Conservation (phyloP, 2,113 vertebrate genomes). For the Paracyprichromis sp. region DNA sequence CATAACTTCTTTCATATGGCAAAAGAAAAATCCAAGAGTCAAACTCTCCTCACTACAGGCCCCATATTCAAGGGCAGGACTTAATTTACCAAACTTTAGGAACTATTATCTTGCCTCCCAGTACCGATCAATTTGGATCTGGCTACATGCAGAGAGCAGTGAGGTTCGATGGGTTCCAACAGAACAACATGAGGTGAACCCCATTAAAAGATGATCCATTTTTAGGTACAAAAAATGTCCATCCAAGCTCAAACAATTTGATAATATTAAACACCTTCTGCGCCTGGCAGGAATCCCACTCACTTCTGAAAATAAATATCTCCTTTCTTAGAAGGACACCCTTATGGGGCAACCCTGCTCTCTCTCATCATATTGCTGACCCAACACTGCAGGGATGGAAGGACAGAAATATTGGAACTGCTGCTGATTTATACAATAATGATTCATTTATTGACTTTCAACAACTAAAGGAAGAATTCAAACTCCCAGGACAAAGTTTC, state of each 20-base stretch:
- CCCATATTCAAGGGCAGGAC: rapidly evolving
- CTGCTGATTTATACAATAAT: not conserved
- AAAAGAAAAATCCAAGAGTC: not conserved
- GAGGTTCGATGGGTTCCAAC: too few relatives aligned
- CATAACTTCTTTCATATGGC: rapidly evolving
- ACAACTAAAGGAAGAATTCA: rapidly evolving
- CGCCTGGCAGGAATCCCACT: rapidly evolving
- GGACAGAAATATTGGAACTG: rapidly evolving
- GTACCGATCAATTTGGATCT: too few relatives aligned
- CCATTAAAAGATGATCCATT: too few relatives aligned
- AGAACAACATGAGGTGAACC: too few relatives aligned
- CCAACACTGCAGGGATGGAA: rapidly evolving
- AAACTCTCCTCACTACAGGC: rapidly evolving
- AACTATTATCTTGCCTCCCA: rapidly evolving
- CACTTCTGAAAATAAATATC: rapidly evolving
- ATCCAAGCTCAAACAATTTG: not conserved
- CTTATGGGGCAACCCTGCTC: rapidly evolving
- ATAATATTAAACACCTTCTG: rapidly evolving
- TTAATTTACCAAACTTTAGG: not conserved
- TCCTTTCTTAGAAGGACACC: rapidly evolving
- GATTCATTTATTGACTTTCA: not conserved
- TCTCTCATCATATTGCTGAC: rapidly evolving
- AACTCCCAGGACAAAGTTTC: not conserved
- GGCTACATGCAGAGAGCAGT: too few relatives aligned
- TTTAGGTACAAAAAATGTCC: too few relatives aligned